These are phyloP conservation scores for Rhyzopertha dominica DNA, from an alignment of 1,140 invertebrate genomes.

Conservation along the genomic window DNA sequence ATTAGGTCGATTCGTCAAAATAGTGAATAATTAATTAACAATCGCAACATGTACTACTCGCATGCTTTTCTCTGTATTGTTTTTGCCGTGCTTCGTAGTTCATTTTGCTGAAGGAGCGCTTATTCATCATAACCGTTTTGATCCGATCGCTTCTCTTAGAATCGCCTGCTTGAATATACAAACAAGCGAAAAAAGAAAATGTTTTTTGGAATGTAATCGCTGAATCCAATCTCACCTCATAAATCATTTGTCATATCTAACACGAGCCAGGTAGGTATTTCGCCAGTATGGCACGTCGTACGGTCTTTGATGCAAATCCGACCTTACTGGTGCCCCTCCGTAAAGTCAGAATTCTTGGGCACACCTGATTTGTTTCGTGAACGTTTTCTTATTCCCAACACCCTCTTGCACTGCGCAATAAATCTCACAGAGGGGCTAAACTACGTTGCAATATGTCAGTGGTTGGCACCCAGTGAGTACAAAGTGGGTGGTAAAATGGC, in stretches of 20 bases:
- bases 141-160: no score
- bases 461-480: conserved; percentile 26
- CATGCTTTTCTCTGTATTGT: no score
- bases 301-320: not conserved
- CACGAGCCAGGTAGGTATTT: conserved; percentile 28
- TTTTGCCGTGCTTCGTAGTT: no score
- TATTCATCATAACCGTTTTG: no score
- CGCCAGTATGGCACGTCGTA: conserved; percentile 22
- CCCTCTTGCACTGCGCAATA: conserved; percentile 17
- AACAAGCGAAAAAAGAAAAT: no score
- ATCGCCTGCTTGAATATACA: no score
- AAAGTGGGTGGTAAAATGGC: conserved; percentile 26
- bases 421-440: conserved; percentile 22
- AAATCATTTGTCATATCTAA: conserved; percentile 34
- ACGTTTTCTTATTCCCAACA: conserved; percentile 16
- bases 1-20: no score
- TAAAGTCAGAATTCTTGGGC: conserved; percentile 3
- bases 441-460: conserved; percentile 28
- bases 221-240: conserved; percentile 26
- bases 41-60: no score
- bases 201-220: conserved; percentile 29
- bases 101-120: no score
- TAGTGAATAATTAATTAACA: no score
- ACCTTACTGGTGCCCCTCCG: not conserved
- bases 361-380: conserved; percentile 3